Percentiles rank a stretch among this genome's conserved stretches.
phyloP scores from a whole-genome alignment of 2,113 vertebrate genomes.

The Macheiramphus alcinus region DNA sequence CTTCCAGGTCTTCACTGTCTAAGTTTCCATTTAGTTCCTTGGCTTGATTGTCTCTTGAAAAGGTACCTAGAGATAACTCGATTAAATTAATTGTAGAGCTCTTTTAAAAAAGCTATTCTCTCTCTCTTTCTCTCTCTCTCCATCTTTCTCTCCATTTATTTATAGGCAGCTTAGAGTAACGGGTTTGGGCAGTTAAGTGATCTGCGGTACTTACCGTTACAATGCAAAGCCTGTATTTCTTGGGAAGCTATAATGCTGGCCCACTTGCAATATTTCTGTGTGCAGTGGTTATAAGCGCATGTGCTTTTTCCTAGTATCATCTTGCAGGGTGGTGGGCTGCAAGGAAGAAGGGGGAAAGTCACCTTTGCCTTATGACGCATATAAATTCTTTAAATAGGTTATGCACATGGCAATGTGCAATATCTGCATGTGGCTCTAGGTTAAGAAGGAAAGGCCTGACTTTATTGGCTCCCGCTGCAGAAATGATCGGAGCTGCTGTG shows the following conservation, averaged over 20 bases:
- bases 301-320: background rate
- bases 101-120: slow-evolving; percentile 21
- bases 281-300: background rate
- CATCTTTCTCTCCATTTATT: slow-evolving; percentile 26
- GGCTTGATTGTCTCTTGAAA: slow-evolving; percentile 37
- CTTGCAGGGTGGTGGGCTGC: slow-evolving; percentile 14
- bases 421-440: background rate
- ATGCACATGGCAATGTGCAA: slow-evolving; percentile 44
- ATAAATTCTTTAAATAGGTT: slow-evolving; percentile 52
- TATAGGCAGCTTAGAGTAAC: slow-evolving; percentile 46
- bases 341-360: slow-evolving; percentile 5
- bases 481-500: background rate
- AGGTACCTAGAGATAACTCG: slow-evolving; percentile 45
- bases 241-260: background rate
- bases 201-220: background rate
- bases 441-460: slow-evolving; percentile 29
- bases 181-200: slow-evolving; percentile 39
- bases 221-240: background rate
- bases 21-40: slow-evolving; percentile 41
- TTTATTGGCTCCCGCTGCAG: slow-evolving; percentile 49
- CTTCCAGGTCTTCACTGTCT: slow-evolving; percentile 23
- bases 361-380: slow-evolving; percentile 37
- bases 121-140: background rate
- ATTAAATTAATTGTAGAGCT: slow-evolving; percentile 55
- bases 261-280: background rate